Base-by-base conservation (phyloP, 2,888 invertebrate genomes). In the Rhogogaster chlorosoma region DNA sequence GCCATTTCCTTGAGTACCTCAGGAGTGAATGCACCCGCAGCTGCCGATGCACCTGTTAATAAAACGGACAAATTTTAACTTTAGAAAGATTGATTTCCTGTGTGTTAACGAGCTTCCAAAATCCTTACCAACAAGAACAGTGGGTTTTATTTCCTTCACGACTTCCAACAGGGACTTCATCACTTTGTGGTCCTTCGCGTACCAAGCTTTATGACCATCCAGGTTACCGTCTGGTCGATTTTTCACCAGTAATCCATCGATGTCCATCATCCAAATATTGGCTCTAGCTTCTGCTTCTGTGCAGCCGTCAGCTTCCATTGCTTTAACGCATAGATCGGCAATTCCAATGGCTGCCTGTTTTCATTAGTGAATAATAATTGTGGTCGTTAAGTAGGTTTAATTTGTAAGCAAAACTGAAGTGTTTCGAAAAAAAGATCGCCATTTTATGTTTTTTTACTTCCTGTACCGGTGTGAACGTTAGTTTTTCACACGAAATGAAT, bases 241-340 rank as follows among this genome's bases (percentile, higher is more conserved):
- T 88, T 96, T 96, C 0, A 98, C 97, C 86, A 99, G 94, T 1
- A 99, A 94, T 1, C 99, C 99, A 89, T 98, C 97, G 42, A 98
- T 96, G 91, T 99, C 99, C 89, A 98, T 97, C 98, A 99, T 97
- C 96, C 97, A 99, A 87, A 99, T 98, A 89, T 96, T 96, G n/a
- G 95, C 95, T 57, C 96, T 95, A 0, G 99, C 99, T 89, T 98
- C 97, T 89, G 95, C 94, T 80, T 94, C 89, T 0, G 94, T 89
- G 67, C 94, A 93, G 1, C 95, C 95, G 87, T 96, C 96, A 12
- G 96, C 95, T 84, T 97, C 95, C 98, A 99, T 97, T 0, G 99
- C 99, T 89, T 97, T 96, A 0, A 97, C 97, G 77, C 97, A 96
- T 80, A 99, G 95, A 93, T 97, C 97, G 0, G 99, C 99, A 90